phyloP scores from a whole-genome alignment of 2,113 vertebrate genomes.

The Dicrurus megarhynchus region DNA sequence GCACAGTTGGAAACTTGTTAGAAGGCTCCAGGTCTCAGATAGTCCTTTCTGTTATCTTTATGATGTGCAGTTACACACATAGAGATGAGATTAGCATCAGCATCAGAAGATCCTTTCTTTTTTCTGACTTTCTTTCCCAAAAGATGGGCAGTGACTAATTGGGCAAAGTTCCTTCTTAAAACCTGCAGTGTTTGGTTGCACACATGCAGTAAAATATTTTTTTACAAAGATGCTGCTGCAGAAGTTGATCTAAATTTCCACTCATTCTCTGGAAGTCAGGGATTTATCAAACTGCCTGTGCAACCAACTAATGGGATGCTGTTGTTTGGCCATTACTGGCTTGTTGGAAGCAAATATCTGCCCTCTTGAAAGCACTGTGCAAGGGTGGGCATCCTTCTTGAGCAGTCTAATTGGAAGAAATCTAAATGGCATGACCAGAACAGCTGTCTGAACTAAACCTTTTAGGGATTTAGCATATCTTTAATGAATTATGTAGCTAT shows the following conservation, averaged over 20 bases:
- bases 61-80: background rate
- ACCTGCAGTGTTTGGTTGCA: background rate
- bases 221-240: background rate
- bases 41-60: slow-evolving; percentile 20
- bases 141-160: background rate
- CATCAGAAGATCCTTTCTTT: background rate
- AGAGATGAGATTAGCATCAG: background rate
- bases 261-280: background rate
- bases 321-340: background rate
- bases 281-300: background rate
- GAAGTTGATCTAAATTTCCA: background rate
- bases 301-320: background rate
- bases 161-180: background rate
- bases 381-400: background rate
- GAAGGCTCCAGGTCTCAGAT: background rate
- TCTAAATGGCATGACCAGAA: background rate
- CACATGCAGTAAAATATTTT: background rate
- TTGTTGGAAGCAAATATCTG: background rate
- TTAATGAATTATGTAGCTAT: background rate
- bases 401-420: background rate
- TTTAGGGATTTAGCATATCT: background rate
- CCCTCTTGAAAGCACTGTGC: background rate
- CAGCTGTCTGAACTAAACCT: background rate
- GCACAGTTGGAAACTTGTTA: slow-evolving; percentile 53
- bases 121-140: background rate